Percentiles rank a stretch among this genome's conserved stretches.
phyloP scores from a whole-genome alignment of 2,888 invertebrate species.

The Gandaritis pyraliata region DNA sequence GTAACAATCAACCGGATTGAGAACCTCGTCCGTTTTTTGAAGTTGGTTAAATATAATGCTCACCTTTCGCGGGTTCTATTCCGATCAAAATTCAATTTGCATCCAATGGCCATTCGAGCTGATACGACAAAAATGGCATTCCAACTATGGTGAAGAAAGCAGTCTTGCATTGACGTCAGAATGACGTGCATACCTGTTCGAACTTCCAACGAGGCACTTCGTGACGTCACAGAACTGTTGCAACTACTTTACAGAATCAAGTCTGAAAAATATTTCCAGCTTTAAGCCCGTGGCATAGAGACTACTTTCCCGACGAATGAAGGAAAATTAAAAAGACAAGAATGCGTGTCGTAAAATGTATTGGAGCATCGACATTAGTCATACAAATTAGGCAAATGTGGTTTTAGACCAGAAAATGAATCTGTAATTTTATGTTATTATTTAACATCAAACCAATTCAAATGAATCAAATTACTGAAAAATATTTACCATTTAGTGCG shows the following conservation, averaged over 20 bases:
- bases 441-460: too few relatives aligned
- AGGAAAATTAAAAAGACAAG: conserved; percentile 15
- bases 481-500: too few relatives aligned
- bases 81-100: background rate
- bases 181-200: conserved; percentile 64
- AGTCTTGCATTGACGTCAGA: conserved; percentile 56
- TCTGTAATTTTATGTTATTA: conserved; percentile 9
- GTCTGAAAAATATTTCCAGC: conserved; percentile 13
- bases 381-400: conserved; percentile 34
- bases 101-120: conserved; percentile 7
- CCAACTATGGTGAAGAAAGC: conserved; percentile 48
- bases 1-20: too few relatives aligned
- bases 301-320: background rate
- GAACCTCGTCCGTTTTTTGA: too few relatives aligned
- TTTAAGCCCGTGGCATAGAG: conserved; percentile 14
- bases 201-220: conserved; percentile 58
- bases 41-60: too few relatives aligned
- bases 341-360: conserved; percentile 28
- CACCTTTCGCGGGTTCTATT: too few relatives aligned
- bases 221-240: conserved; percentile 62
- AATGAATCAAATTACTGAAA: too few relatives aligned
- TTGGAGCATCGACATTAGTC: conserved; percentile 31
- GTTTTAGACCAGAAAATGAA: conserved; percentile 9
- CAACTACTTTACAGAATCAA: conserved; percentile 26
- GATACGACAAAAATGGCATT: conserved; percentile 33